Evolutionary conservation across 2,113 vertebrate genomes (phyloP), one percentile per base, ranked within the genome.

Genomic region (Leptobrachium leishanense): DNA sequence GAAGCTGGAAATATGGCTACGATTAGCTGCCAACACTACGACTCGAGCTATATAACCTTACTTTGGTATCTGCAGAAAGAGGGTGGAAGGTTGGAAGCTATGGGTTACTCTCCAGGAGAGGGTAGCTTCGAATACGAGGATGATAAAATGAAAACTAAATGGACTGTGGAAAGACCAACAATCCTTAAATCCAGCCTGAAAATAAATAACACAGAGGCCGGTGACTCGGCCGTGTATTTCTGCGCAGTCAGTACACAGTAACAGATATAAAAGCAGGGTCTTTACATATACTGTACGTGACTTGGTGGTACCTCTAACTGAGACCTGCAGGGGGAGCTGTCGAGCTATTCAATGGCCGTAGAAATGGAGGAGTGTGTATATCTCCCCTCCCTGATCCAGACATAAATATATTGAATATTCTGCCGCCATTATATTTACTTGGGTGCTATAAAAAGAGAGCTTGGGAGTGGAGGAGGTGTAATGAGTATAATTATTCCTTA

Each of bases 21-120:
- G 9, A 53, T 79, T 42, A 42, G 42, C 15, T 79, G 77, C 62
- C 43, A 0, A 0, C 63, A 79, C 50, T 59, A 54, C 40, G 77
- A 72, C 7, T 10, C 53, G 13, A 57, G 15, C 62, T 73, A 73
- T 15, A 20, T 72, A 9, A 66, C 70, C n/a, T 73, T 79, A 70
- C 31, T 79, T 40, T 79, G 77, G 77, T 79, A 79, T 39, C 77
- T 67, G 40, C 70, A 79, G 50, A 74, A 57, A 6, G 20, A 15
- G n/a, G 62, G 20, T 6, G 7, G 31, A 20, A 63, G 62, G 12
- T 31, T 79, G 70, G 73, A 54, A n/a, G 20, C 72, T n/a, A 57
- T 79, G 7, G 63, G 40, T 43, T 55, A 13, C 7, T 79, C 77
- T 20, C n/a, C 50, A 10, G 74, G 64, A 31, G 41, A 43, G 15